Percentiles rank a stretch among this genome's conserved stretches.
Evolutionary conservation across 2,888 invertebrate genomes (phyloP).

Genomic region (Xestoiulus laeticollis): DNA sequence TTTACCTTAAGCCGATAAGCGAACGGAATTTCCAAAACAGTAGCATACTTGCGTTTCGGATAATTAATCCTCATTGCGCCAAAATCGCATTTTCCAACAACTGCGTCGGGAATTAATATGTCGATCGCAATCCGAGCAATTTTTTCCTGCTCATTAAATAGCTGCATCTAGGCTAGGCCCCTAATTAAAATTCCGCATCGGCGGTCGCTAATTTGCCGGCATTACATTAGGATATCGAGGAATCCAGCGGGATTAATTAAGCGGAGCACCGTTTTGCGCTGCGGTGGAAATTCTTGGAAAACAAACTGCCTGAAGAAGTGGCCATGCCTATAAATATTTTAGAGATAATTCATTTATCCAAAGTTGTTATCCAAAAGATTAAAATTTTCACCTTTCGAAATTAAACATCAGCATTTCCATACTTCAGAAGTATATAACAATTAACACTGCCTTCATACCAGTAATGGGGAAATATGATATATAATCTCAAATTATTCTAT

Average conservation of each 20-base stretch:
- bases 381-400: no score
- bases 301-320: not conserved
- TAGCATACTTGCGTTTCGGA: not conserved
- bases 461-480: no score
- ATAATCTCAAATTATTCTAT: no score
- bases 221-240: slow-evolving; percentile 36
- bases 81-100: not conserved
- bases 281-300: not conserved
- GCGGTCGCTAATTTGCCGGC: slow-evolving; percentile 41
- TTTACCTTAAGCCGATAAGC: no score
- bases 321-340: no score
- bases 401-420: no score
- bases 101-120: not conserved
- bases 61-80: not conserved
- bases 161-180: slow-evolving; percentile 34
- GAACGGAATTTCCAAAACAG: not conserved
- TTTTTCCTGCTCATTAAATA: slow-evolving; percentile 20
- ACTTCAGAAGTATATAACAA: no score
- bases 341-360: no score
- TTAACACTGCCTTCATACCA: no score
- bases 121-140: not conserved
- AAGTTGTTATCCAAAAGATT: no score
- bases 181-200: slow-evolving; percentile 39
- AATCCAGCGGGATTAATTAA: slow-evolving; percentile 35
- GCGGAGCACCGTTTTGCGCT: not conserved